phyloP scores from a whole-genome alignment of 2,888 invertebrate species.

The Hesperia comma region DNA sequence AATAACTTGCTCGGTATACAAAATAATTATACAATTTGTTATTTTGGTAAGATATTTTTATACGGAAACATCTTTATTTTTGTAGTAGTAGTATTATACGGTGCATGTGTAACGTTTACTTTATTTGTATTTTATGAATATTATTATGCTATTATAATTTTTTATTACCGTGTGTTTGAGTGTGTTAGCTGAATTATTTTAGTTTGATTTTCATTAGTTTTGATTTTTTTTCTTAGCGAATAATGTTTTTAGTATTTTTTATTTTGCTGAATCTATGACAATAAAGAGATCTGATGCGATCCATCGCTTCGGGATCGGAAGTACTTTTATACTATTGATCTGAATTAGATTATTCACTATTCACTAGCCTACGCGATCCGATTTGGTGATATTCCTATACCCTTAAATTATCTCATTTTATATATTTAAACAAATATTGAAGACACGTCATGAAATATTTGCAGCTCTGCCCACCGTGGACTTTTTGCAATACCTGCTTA shows the following conservation, averaged over 20 bases:
- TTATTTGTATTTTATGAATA: constrained; percentile 74
- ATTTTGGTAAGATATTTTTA: constrained; percentile 82
- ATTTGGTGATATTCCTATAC: constrained; percentile 76
- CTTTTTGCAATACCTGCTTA: constrained; percentile 68
- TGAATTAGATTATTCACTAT: constrained; percentile 68
- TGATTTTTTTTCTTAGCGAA: constrained; percentile 73
- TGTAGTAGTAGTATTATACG: constrained; percentile 78
- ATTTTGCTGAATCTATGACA: constrained; percentile 82
- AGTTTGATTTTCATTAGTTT: constrained; percentile 79
- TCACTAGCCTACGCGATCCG: constrained; percentile 64
- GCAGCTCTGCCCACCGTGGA: constrained; percentile 45
- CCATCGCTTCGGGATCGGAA: constrained; percentile 53
- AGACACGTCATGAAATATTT: constrained; percentile 65
- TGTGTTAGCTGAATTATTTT: constrained; percentile 83
- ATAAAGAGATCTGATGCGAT: constrained; percentile 85
- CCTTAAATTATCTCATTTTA: constrained; percentile 54
- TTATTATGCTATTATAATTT: constrained; percentile 72
- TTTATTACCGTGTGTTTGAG: constrained; percentile 81
- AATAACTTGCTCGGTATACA: constrained; percentile 74
- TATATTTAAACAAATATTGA: constrained; percentile 58
- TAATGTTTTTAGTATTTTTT: constrained; percentile 80
- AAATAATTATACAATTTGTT: constrained; percentile 80
- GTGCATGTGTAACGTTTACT: constrained; percentile 81
- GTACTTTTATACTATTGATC: constrained; percentile 71
- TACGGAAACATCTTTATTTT: constrained; percentile 79